Evolutionary conservation across 1,140 invertebrate genomes (phyloP).

Genomic region (Drosophila bipectinata): DNA sequence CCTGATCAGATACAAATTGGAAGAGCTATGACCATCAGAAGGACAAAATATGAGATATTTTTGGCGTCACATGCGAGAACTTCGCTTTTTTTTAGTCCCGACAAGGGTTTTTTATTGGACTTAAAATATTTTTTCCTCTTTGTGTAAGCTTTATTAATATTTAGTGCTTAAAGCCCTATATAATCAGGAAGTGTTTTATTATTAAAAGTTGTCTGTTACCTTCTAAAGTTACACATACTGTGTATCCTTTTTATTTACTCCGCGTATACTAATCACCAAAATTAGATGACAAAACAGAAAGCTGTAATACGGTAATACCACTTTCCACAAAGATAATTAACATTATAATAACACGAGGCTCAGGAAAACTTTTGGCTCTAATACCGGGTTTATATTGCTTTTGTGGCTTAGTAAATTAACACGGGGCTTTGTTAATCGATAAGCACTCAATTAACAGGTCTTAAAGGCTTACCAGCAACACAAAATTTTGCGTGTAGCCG

Average conservation of each 20-base stretch:
- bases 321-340: conserved; percentile 26
- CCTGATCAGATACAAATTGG: too few species aligned
- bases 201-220: neutral
- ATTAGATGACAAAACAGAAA: conserved; percentile 8
- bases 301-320: neutral
- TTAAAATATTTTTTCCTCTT: too few species aligned
- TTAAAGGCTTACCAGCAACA: conserved; percentile 60
- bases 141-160: too few species aligned
- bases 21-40: too few species aligned
- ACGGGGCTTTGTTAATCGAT: conserved; percentile 61
- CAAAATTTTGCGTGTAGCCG: conserved; percentile 57
- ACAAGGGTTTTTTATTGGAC: too few species aligned
- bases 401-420: conserved; percentile 51
- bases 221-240: neutral
- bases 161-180: too few species aligned
- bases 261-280: conserved; percentile 1
- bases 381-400: conserved; percentile 37
- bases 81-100: too few species aligned
- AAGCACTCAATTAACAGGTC: conserved; percentile 74
- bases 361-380: conserved; percentile 1
- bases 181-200: neutral
- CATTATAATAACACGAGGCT: conserved; percentile 20
- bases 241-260: neutral
- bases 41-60: too few species aligned
- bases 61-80: too few species aligned